Conservation (phyloP, 2,797 vertebrate genomes). For the Epinephelus malabaricus region DNA sequence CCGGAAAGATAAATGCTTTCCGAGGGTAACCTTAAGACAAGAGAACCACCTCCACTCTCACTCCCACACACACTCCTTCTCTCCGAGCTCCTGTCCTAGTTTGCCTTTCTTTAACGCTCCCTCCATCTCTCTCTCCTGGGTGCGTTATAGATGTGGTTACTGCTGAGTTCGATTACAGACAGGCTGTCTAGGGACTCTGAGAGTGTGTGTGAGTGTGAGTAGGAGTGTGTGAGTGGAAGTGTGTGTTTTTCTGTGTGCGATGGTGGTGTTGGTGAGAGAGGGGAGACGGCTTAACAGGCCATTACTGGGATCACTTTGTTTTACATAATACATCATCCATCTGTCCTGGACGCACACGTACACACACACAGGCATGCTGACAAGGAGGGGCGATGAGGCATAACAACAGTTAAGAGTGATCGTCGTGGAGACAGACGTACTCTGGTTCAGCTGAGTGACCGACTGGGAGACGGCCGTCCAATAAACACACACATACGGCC, state of each 20-base stretch:
- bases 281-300: slow-evolving; percentile 79
- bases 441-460: slow-evolving; percentile 45
- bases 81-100: slow-evolving; percentile 71
- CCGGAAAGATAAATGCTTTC: slow-evolving; percentile 78
- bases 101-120: slow-evolving; percentile 65
- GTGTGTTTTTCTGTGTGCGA: slow-evolving; percentile 23
- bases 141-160: slow-evolving; percentile 77
- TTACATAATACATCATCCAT: slow-evolving; percentile 88
- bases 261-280: slow-evolving; percentile 27
- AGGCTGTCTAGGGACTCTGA: slow-evolving; percentile 69
- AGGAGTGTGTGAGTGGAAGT: slow-evolving; percentile 1
- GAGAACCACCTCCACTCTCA: slow-evolving; percentile 81
- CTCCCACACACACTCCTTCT: slow-evolving; percentile 70
- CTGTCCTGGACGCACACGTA: slow-evolving; percentile 74
- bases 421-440: slow-evolving; percentile 62
- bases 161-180: slow-evolving; percentile 77
- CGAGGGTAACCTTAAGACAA: slow-evolving; percentile 82
- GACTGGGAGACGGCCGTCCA: slow-evolving; percentile 34
- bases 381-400: slow-evolving; percentile 49
- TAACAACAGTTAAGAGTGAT: slow-evolving; percentile 61
- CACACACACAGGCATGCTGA: slow-evolving; percentile 38
- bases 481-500: slow-evolving; percentile 29
- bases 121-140: slow-evolving; percentile 75
- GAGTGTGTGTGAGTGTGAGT: slow-evolving; percentile 34
- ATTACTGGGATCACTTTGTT: slow-evolving; percentile 85